These are phyloP conservation scores for Lamprologus speciosus DNA, from an alignment of 2,113 vertebrate species.

Conservation along the genomic window DNA sequence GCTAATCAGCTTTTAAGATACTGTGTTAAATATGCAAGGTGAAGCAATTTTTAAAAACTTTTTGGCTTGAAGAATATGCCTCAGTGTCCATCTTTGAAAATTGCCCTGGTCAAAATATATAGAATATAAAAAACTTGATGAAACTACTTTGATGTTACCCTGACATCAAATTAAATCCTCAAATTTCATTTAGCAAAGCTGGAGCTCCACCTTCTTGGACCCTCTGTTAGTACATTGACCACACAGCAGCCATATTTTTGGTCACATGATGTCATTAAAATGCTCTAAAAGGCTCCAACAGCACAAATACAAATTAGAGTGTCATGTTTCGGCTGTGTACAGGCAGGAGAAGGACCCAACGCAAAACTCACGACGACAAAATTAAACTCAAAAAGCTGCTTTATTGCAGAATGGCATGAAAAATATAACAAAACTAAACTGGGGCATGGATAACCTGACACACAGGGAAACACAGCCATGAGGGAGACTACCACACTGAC, in stretches of 20 bases:
- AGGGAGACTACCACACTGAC: too few relatives aligned
- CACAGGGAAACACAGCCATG: too few relatives aligned
- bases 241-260: background rate
- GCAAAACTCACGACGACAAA: too few relatives aligned
- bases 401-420: too few relatives aligned
- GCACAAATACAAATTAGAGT: background rate
- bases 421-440: too few relatives aligned
- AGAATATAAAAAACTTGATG: background rate
- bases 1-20: background rate
- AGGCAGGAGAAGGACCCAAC: too few relatives aligned
- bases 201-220: background rate
- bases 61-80: background rate
- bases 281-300: background rate
- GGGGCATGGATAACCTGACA: too few relatives aligned
- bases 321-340: too few relatives aligned
- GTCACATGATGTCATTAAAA: background rate
- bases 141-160: background rate
- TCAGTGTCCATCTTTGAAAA: background rate
- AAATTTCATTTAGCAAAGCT: background rate
- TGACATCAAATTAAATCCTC: background rate
- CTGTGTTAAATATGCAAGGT: background rate
- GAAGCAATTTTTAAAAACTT: background rate
- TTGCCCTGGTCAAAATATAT: background rate
- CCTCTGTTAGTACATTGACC: background rate
- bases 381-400: too few relatives aligned